Evolutionary conservation across 2,113 vertebrate species (phyloP).

Genomic region (Nerophis ophidion): DNA sequence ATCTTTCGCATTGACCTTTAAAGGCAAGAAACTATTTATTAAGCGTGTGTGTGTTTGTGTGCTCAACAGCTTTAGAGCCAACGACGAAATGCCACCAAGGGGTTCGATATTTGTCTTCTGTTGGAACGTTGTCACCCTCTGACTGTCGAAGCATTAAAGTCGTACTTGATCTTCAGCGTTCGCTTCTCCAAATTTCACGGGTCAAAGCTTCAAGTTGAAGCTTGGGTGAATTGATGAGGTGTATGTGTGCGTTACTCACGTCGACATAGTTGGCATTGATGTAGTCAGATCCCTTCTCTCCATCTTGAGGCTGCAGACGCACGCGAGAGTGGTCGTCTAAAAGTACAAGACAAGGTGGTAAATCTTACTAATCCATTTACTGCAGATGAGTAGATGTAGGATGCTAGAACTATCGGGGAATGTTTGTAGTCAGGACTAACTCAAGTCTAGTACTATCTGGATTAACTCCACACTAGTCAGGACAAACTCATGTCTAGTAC

Average conservation of each 20-base stretch:
- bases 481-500: too few relatives aligned
- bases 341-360: background rate
- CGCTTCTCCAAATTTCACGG: too few relatives aligned
- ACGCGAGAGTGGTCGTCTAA: constrained; percentile 94
- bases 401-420: too few relatives aligned
- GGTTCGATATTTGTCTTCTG: background rate
- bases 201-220: too few relatives aligned
- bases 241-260: constrained; percentile 71
- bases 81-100: background rate
- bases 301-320: constrained; percentile 86
- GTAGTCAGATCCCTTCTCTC: constrained; percentile 88
- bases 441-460: too few relatives aligned
- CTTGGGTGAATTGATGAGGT: background rate
- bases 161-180: too few relatives aligned
- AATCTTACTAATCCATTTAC: too few relatives aligned
- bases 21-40: constrained; percentile 4
- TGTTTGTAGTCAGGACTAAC: too few relatives aligned
- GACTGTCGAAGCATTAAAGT: too few relatives aligned
- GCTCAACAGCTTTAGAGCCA: background rate
- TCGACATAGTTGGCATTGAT: constrained; percentile 98
- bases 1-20: constrained; percentile 16
- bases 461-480: too few relatives aligned
- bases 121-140: background rate
- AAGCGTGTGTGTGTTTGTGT: background rate
- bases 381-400: too few relatives aligned